Conservation (phyloP, 92 coral and sea anemone genomes). For the Pocillopora meandrina region DNA sequence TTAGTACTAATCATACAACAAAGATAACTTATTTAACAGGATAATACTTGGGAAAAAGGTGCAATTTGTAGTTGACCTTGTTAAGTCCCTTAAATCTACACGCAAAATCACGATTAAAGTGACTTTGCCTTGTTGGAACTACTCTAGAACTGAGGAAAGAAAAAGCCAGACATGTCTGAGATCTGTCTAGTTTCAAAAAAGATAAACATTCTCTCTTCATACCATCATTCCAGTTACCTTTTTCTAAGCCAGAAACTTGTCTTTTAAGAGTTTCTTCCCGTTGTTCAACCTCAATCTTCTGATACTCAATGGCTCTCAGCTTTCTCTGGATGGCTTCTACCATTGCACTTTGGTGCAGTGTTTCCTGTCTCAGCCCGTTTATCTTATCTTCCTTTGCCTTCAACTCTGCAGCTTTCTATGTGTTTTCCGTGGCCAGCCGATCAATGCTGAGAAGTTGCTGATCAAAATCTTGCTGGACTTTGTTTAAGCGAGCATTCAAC, state of each 20-base stretch:
- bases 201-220: too few species aligned
- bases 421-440: constrained; percentile 94
- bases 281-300: constrained; percentile 94
- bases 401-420: constrained; percentile 93
- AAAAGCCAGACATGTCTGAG: background rate
- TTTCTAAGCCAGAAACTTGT: constrained; percentile 96
- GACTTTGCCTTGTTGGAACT: too few species aligned
- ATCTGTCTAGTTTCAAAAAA: too few species aligned
- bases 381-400: constrained; percentile 98
- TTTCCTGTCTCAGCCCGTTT: constrained; percentile 89
- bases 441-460: constrained; percentile 43
- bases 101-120: too few species aligned
- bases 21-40: too few species aligned
- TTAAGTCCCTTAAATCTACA: too few species aligned
- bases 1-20: too few species aligned
- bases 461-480: too few species aligned
- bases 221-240: constrained; percentile 62
- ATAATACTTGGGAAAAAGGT: too few species aligned
- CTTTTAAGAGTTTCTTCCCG: constrained; percentile 95
- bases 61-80: too few species aligned
- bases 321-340: constrained; percentile 96
- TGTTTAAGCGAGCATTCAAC: too few species aligned
- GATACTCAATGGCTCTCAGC: constrained; percentile 92
- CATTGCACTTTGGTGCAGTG: constrained; percentile 86
- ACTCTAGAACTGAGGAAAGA: too few species aligned